Evolutionary conservation across 2,888 invertebrate genomes (phyloP).

Genomic region (Argynnis bischoffii): DNA sequence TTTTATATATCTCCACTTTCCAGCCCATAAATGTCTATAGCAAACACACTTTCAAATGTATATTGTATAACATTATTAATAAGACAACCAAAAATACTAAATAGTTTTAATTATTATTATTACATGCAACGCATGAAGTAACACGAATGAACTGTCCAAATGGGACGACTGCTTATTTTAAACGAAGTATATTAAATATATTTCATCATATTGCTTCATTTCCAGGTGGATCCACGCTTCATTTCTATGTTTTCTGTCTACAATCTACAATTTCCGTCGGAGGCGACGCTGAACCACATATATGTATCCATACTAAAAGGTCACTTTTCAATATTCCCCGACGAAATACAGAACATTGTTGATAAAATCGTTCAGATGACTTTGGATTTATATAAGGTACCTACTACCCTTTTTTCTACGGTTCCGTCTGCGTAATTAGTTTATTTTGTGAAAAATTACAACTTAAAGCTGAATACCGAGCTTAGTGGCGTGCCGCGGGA

Average conservation of each 20-base stretch:
- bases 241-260: slow-evolving; percentile 94
- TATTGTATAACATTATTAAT: too few relatives aligned
- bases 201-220: neutral
- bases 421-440: too few relatives aligned
- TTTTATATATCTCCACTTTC: too few relatives aligned
- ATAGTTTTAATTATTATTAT: too few relatives aligned
- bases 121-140: too few relatives aligned
- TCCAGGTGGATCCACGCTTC: slow-evolving; percentile 92
- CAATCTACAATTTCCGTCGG: slow-evolving; percentile 92
- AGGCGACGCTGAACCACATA: slow-evolving; percentile 89
- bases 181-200: neutral
- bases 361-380: slow-evolving; percentile 89
- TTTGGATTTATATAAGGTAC: slow-evolving; percentile 90
- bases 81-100: too few relatives aligned
- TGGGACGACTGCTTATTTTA: neutral
- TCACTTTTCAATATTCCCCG: slow-evolving; percentile 87
- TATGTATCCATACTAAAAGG: slow-evolving; percentile 91
- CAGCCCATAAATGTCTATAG: too few relatives aligned
- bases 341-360: slow-evolving; percentile 85
- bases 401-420: neutral
- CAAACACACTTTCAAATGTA: too few relatives aligned
- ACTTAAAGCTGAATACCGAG: too few relatives aligned
- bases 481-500: too few relatives aligned
- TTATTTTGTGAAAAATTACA: too few relatives aligned
- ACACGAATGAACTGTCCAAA: neutral